These are phyloP conservation scores for Monopterus albus DNA, from an alignment of 2,113 vertebrate genomes.

Conservation along the genomic window DNA sequence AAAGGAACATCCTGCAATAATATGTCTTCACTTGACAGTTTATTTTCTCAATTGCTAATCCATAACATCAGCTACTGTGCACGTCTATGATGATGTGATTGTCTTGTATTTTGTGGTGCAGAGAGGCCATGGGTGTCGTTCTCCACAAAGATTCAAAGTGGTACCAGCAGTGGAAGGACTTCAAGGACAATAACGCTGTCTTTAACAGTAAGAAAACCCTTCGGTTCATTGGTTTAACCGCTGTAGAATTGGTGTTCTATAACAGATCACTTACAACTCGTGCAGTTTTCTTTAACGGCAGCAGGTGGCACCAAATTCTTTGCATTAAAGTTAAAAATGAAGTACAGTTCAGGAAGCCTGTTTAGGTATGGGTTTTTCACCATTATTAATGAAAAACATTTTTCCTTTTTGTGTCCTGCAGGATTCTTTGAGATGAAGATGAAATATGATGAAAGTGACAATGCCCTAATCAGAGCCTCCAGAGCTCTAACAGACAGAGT, in stretches of 20 bases:
- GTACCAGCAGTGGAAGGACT: constrained; percentile 98
- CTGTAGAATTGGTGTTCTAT: not conserved
- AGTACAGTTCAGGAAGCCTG: not conserved
- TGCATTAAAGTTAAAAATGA: not conserved
- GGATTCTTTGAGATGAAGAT: constrained; percentile 99
- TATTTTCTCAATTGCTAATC: not conserved
- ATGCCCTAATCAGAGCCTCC: constrained; percentile 89
- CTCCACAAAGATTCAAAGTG: constrained; percentile 97
- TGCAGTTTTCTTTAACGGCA: constrained; percentile 46
- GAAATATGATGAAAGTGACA: constrained; percentile 97
- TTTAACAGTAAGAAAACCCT: constrained; percentile 89
- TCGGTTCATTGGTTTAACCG: not conserved
- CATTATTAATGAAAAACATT: not conserved
- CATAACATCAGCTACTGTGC: not conserved
- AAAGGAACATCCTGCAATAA: not conserved
- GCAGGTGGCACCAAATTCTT: constrained; percentile 58
- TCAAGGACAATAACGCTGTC: constrained; percentile 95
- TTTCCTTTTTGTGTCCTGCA: constrained; percentile 53
- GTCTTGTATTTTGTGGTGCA: constrained; percentile 59
- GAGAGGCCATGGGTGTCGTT: constrained; percentile 92
- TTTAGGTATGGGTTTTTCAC: no score
- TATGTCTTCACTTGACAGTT: not conserved
- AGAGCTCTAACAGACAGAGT: constrained; percentile 92
- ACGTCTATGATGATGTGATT: not conserved
- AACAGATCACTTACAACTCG: not conserved